Evolutionary conservation across 2,888 invertebrate species (phyloP), one percentile per base, ranked within the genome.

Genomic region (Frankliniella intonsa): DNA sequence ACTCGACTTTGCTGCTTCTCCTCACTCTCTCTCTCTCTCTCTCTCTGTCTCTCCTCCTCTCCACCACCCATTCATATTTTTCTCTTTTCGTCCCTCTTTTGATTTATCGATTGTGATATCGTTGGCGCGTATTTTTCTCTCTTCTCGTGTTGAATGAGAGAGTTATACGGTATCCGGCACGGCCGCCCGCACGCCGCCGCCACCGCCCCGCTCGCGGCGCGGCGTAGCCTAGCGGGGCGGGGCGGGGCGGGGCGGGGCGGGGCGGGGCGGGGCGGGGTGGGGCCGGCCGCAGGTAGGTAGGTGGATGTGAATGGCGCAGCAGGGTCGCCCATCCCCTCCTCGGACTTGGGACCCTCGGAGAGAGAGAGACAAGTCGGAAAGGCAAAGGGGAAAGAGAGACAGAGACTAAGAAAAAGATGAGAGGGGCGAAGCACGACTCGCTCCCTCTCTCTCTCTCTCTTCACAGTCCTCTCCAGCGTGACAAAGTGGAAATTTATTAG

Each of bases 401-500:
- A 38, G n/a, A n/a, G n/a, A n/a, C n/a, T n/a, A n/a, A n/a, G n/a
- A 38, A 38, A 38, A 38, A 38, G 38, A 38, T 38, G 38, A 38
- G 5, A 38, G 38, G 38, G 38, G 5, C 2, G 38, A 38, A 38
- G 38, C 38, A 38, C 2, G 38, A 38, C 38, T 38, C 38, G 3
- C 38, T 38, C 38, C 5, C 38, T 38, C 38, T 38, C 38, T 38
- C 38, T 38, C 38, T 38, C 38, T 38, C 38, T 38, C 38, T 38
- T 8, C 17, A 62, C 62, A n/a, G 62, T 38, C 62, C 62, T n/a
- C 62, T 62, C 62, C 62, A 62, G 62, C 62, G 62, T 62, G 62
- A 62, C 62, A 62, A 62, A 76, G 69, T 76, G 69, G 69, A 76
- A 76, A 76, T 76, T 76, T 76, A 76, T 76, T 76, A 76, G 69